phyloP scores from a whole-genome alignment of 2,797 vertebrate genomes.

The Serranus cabrilla region DNA sequence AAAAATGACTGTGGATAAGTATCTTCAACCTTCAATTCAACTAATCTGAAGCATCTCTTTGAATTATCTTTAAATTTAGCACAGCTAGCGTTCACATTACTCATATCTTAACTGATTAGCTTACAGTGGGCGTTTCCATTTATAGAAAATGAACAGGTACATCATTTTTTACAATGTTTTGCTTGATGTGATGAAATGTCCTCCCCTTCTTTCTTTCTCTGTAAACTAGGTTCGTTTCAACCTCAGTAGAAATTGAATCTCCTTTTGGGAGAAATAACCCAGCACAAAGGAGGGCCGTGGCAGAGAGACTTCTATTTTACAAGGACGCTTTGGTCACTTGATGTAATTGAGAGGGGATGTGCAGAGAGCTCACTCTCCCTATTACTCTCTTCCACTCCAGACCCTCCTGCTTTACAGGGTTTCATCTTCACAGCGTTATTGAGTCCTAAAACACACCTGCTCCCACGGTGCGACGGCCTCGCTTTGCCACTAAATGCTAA shows the following conservation, averaged over 20 bases:
- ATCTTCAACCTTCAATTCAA: too few relatives aligned
- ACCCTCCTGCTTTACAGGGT: slow-evolving; percentile 67
- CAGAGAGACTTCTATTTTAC: slow-evolving; percentile 53
- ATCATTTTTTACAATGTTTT: background rate
- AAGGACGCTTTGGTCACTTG: slow-evolving; percentile 66
- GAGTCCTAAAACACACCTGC: slow-evolving; percentile 81
- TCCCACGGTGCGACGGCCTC: slow-evolving; percentile 55
- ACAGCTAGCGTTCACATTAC: too few relatives aligned
- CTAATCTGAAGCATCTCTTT: too few relatives aligned
- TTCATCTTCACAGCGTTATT: slow-evolving; percentile 71
- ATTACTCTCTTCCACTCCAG: slow-evolving; percentile 58
- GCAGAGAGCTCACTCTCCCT: slow-evolving; percentile 53
- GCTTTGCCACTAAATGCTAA: slow-evolving; percentile 60
- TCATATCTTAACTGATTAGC: too few relatives aligned
- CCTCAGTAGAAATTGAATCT: slow-evolving; percentile 51
- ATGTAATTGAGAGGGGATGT: slow-evolving; percentile 71
- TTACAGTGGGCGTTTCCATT: too few relatives aligned
- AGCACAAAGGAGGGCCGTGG: slow-evolving; percentile 16
- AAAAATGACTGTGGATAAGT: too few relatives aligned
- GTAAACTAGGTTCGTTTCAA: slow-evolving; percentile 27
- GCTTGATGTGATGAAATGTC: slow-evolving; percentile 7
- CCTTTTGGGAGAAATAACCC: slow-evolving; percentile 47
- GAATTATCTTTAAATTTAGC: too few relatives aligned
- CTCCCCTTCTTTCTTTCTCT: background rate
- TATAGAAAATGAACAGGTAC: background rate